A percentile compares a stretch with the other conserved stretches of the same genome.
Evolutionary conservation across 2,888 invertebrate genomes (phyloP).

Genomic region (Drosophila macrothrix): DNA sequence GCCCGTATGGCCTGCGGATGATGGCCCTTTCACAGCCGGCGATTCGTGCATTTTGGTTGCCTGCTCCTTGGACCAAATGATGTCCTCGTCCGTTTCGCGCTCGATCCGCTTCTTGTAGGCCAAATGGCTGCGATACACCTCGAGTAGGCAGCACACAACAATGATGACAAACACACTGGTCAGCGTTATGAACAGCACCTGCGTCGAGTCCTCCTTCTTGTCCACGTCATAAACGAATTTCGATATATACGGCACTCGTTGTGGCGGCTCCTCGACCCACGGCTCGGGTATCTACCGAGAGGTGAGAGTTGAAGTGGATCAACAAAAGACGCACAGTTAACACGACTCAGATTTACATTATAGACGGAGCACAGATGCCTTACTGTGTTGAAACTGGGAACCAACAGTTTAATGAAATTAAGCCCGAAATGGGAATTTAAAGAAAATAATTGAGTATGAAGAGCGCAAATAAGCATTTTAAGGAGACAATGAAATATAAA

Average conservation of each 20-base stretch:
- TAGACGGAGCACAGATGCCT: background rate
- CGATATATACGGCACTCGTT: slow-evolving; percentile 90
- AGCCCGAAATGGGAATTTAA: background rate
- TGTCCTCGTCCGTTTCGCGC: slow-evolving; percentile 91
- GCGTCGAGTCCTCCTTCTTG: slow-evolving; percentile 91
- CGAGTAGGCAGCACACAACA: slow-evolving; percentile 89
- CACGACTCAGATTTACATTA: background rate
- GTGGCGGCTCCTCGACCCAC: slow-evolving; percentile 94
- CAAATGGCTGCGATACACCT: slow-evolving; percentile 91
- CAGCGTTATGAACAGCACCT: slow-evolving; percentile 92
- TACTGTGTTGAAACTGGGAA: background rate
- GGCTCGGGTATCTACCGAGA: slow-evolving; percentile 66
- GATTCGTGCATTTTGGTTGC: slow-evolving; percentile 89
- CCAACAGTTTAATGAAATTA: background rate
- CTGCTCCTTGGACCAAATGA: slow-evolving; percentile 90
- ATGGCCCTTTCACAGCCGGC: slow-evolving; percentile 82
- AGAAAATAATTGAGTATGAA: background rate
- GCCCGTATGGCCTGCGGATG: slow-evolving; percentile 14
- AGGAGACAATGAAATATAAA: background rate
- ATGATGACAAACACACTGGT: slow-evolving; percentile 91
- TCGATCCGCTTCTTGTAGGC: slow-evolving; percentile 90
- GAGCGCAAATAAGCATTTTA: background rate
- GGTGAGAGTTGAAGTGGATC: background rate
- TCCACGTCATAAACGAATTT: slow-evolving; percentile 89
- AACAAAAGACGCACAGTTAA: slow-evolving; percentile 41